Base-by-base conservation (phyloP, 2,797 vertebrate species). In the Chelmon rostratus region DNA sequence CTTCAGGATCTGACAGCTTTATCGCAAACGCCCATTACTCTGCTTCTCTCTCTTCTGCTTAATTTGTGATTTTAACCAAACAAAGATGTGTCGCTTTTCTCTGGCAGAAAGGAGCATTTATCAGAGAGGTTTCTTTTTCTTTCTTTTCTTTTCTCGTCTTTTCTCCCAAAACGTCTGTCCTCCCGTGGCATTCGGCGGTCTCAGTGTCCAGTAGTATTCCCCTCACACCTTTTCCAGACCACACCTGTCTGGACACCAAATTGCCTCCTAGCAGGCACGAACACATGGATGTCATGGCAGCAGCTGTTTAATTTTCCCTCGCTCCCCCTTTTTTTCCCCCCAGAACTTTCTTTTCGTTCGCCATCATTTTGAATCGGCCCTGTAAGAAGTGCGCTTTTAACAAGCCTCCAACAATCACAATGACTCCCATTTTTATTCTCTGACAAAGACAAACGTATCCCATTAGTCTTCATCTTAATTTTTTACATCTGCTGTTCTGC, bases 141-240 rank as follows among this genome's bases (percentile, higher is more conserved):
- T 58, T 69, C 37, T 23, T 31, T 59, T 53, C 6, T 23, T 3
- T 11, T 23, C 18, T 23, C 47, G 15, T 18, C 59, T 21, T n/a
- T 28, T 8, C 53, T 64, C 31, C 47, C 6, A 53, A 73, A 88
- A 50, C 37, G 47, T 77, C 61, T 65, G 64, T 88, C 83, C 86
- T 25, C 57, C 52, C 61, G 46, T 79, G 91, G 92, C 93, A 95
- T 95, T 95, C 95, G 91, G 92, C 96, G 95, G 95, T 93, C 88
- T 96, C 96, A 95, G 96, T 95, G 96, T 95, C 95, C 95, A 95
- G 95, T 93, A 88, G 94, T 93, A 96, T 95, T 94, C 93, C 93
- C 90, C 66, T 93, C 93, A 91, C 93, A 93, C 91, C 92, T 92
- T n/a, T 95, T 91, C 91, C 89, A 95, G 93, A 95, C 92, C 92